phyloP scores from a whole-genome alignment of 2,888 invertebrate species.

The Nemurella pictetii region DNA sequence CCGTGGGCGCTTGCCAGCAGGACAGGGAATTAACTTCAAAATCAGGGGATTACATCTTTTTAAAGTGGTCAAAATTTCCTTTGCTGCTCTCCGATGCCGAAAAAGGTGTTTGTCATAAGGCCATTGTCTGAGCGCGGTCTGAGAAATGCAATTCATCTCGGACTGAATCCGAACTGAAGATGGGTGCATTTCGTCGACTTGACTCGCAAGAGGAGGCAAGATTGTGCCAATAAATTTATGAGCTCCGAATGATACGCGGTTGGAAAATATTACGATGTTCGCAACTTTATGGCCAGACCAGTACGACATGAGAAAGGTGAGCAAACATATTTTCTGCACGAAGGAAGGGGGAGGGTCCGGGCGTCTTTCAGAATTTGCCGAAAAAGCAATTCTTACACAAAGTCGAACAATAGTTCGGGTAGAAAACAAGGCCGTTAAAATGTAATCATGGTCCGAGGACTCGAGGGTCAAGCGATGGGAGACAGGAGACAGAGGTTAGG shows the following conservation, averaged over 20 bases:
- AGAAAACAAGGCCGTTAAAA: slow-evolving; percentile 39
- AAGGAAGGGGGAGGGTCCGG: slow-evolving; percentile 18
- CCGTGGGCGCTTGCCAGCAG: not conserved
- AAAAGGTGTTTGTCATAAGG: not conserved
- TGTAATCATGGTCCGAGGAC: slow-evolving; percentile 2
- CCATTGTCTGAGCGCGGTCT: not conserved
- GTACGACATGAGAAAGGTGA: slow-evolving; percentile 17
- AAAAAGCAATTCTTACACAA: slow-evolving; percentile 24
- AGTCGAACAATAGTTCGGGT: slow-evolving; percentile 10
- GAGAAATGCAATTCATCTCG: not conserved
- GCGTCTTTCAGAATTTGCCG: slow-evolving; percentile 26
- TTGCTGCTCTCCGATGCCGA: not conserved
- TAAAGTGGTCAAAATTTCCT: slow-evolving; percentile 3
- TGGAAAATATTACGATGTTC: not conserved
- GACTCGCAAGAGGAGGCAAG: not conserved
- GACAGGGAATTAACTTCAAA: slow-evolving; percentile 7
- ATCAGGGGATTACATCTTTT: slow-evolving; percentile 4
- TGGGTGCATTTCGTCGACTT: not conserved
- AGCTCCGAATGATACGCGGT: not conserved
- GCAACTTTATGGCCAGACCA: not conserved
- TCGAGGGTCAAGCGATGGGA: not conserved
- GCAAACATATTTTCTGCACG: slow-evolving; percentile 19
- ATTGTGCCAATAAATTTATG: not conserved
- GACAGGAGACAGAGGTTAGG: not conserved
- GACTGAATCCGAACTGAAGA: not conserved